These are phyloP conservation scores for Pomacea canaliculata DNA, from an alignment of 2,888 invertebrate species.

Conservation along the genomic window DNA sequence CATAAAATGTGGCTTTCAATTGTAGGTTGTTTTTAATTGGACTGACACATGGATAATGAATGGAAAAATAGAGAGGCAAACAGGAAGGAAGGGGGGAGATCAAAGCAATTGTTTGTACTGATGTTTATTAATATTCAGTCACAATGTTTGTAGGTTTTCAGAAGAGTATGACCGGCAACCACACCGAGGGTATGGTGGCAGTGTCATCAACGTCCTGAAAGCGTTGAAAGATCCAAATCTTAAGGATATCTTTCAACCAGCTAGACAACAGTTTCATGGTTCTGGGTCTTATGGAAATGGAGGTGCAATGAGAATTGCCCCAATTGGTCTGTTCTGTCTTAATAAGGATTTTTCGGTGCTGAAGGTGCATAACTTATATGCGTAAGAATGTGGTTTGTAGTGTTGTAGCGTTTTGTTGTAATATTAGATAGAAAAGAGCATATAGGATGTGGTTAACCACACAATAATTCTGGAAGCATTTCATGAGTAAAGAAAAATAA, in stretches of 20 bases:
- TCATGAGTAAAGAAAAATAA: not conserved
- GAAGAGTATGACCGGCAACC: constrained; percentile 77
- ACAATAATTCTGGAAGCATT: not conserved
- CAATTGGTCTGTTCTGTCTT: constrained; percentile 75
- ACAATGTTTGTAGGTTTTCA: constrained; percentile 72
- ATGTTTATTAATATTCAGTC: not conserved
- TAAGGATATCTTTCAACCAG: constrained; percentile 76
- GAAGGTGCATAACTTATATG: constrained; percentile 35
- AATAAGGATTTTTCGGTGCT: constrained; percentile 42
- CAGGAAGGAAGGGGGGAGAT: not conserved
- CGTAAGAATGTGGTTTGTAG: not conserved
- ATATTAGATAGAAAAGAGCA: too few relatives aligned
- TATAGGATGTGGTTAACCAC: too few relatives aligned
- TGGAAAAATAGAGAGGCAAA: not conserved
- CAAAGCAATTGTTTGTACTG: not conserved
- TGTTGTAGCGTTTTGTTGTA: not conserved
- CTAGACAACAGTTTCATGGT: constrained; percentile 78
- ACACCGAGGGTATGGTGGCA: constrained; percentile 77
- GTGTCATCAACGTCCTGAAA: constrained; percentile 70
- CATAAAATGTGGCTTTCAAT: too few relatives aligned
- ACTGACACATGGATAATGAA: too few relatives aligned
- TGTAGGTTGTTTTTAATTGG: too few relatives aligned
- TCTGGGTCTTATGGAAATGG: constrained; percentile 84
- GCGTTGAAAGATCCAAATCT: constrained; percentile 69
- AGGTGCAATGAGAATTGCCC: constrained; percentile 81